These are phyloP conservation scores for Epinotia demarniana DNA, from an alignment of 2,888 invertebrate genomes.

Conservation along the genomic window DNA sequence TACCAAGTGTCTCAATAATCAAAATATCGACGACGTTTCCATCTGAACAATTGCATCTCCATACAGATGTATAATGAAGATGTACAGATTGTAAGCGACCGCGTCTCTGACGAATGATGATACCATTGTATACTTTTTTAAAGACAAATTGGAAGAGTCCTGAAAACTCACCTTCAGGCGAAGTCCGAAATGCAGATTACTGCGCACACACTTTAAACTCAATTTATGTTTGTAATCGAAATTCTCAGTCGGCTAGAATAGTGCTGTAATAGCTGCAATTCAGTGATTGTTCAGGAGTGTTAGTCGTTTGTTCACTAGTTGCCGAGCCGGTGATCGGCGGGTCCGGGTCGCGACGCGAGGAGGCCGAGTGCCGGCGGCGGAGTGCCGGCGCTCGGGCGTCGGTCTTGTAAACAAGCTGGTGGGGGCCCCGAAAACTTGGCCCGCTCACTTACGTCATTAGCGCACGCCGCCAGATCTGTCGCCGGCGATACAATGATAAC, in stretches of 20 bases:
- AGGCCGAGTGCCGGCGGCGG: slow-evolving; percentile 64
- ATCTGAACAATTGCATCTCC: slow-evolving; percentile 56
- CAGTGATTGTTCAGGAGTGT: background rate
- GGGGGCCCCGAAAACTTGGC: slow-evolving; percentile 83
- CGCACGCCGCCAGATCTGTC: slow-evolving; percentile 54
- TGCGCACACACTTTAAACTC: slow-evolving; percentile 65
- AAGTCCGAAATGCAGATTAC: slow-evolving; percentile 49
- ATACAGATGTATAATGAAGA: too few species aligned
- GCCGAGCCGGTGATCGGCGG: slow-evolving; percentile 45
- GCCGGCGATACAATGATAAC: slow-evolving; percentile 46
- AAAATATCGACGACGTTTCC: slow-evolving; percentile 48
- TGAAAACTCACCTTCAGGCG: slow-evolving; percentile 42
- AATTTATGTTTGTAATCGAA: slow-evolving; percentile 56
- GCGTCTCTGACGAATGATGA: background rate
- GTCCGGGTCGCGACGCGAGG: slow-evolving; percentile 33
- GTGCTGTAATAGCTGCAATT: slow-evolving; percentile 10
- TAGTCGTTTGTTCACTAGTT: slow-evolving; percentile 53
- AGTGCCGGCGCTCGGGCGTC: slow-evolving; percentile 77
- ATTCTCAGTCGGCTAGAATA: background rate
- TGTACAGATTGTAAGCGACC: too few species aligned
- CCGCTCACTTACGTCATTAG: slow-evolving; percentile 80
- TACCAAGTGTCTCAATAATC: slow-evolving; percentile 46
- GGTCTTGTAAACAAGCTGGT: slow-evolving; percentile 82
- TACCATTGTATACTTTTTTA: background rate
- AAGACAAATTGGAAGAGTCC: background rate